Evolutionary conservation across 1,140 invertebrate species (phyloP), one percentile per base, ranked within the genome.

Genomic region (Portunus trituberculatus): DNA sequence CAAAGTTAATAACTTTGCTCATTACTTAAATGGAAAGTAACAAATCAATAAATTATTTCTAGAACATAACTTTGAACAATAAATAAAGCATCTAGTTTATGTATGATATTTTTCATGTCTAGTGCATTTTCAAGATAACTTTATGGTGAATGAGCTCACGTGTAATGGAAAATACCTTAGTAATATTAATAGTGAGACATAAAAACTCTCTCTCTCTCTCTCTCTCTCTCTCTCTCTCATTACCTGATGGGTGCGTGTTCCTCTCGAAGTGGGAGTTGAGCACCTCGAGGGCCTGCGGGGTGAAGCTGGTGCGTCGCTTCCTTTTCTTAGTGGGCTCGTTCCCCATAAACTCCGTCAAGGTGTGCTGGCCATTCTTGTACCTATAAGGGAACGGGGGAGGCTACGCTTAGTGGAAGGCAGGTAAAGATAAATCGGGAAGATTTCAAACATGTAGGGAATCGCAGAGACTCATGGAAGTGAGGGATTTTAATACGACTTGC

Each of bases 231-330:
- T 87, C 32, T 82, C 29, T n/a, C 32, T 45, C n/a, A 97, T 97
- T 97, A 99, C 99, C 99, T 97, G 99, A 99, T 29, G 99, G 99
- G 98, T 99, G 99, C 91, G 99, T 99, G 97, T 99, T 99, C 96
- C 98, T 98, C 97, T 99, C 98, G 97, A 99, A 99, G 97, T 99
- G 99, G 91, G 98, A 98, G 97, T 99, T 99, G 10, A 99, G 97
- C 91, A 99, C 97, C 97, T 99, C 99, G 94, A 99, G 97, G 20
- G 99, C 99, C 97, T 99, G 98, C 0, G 99, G 99, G 14, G 99
- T 99, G 97, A 99, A 99, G 0, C 99, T 99, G 16, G 99, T 99
- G 96, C 99, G 97, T 96, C 99, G 97, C 97, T 99, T 99, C 96
- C 99, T 97, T 97, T 99, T 99, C 97, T 99, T 99, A 91, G 98